Evolutionary conservation across 1,140 invertebrate genomes (phyloP), one percentile per base, ranked within the genome.

Genomic region (Zaprionus nigranus): DNA sequence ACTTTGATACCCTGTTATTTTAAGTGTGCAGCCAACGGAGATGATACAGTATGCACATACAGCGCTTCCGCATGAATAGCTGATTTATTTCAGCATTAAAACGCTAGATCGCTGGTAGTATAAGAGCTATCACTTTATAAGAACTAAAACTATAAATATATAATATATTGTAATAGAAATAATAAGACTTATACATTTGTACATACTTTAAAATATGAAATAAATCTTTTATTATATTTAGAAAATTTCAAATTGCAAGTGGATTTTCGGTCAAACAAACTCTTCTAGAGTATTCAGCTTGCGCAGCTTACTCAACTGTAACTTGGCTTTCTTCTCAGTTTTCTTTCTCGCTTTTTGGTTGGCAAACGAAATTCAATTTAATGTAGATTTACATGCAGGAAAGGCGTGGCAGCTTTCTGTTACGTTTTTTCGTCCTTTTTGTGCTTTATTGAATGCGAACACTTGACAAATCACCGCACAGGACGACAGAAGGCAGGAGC

Each of bases 351-450:
- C 15, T 56, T 24, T 62, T 62, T 57, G 61, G 11, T 17, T 59
- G 49, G 36, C 74, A 74, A 77, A 54, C 53, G 61, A 82, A 90
- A 90, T 90, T 90, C 79, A 90, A 90, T 90, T 90, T 80, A 85
- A 90, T 85, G 85, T 78, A 79, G 73, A 90, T 90, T 90, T 90
- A 90, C 82, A 86, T 90, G 85, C 69, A 88, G 68, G 54, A 69
- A 79, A 75, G 57, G 79, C 60, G 78, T 49, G 67, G 83, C 54
- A 71, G 34, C 54, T 49, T 34, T 43, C 36, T 30, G 13, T 17
- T 34, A 1, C 15, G 24, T 61, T 38, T 43, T 43, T 66, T 62
- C 64, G 58, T 65, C 78, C 58, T 75, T 79, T 79, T 58, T 68
- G 30, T 79, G 67, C 71, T 82, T 76, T 88, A 75, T 90, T 85